Base-by-base conservation (phyloP, 2,113 vertebrate genomes). In the Nicator chloris region DNA sequence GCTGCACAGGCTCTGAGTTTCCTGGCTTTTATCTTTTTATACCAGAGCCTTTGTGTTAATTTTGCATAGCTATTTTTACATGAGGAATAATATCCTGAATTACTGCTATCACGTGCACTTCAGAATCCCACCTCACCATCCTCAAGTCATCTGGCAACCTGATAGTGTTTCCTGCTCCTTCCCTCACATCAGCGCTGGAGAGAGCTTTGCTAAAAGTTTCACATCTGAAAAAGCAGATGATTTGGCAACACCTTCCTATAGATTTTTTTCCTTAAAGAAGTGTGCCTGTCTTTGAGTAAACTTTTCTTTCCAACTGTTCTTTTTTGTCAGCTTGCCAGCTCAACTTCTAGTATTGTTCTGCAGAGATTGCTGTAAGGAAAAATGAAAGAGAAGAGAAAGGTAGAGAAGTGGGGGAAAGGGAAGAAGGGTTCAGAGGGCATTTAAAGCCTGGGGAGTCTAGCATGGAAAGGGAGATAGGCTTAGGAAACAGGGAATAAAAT, bases 251-350 rank as follows among this genome's bases (percentile, higher is more conserved):
- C 95, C 97, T 97, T 97, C 95, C 92, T 91, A 93, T 95, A 84
- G 88, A 82, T 78, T 77, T 59, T 31, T 64, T 82, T 22, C 10
- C 63, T 61, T 44, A 42, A 84, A 90, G 56, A 93, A 90, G 65
- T 88, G 91, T 89, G 83, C 75, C 82, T 98, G 92, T 97, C 96
- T 97, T 92, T 97, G 97, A 98, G 96, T 87, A 97, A 97, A 96
- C 92, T 97, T 98, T 98, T 96, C 96, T 97, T 97, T 98, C 97
- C 97, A 97, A 96, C 90, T 97, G 93, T 96, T 97, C 85, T 97
- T 95, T 97, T 92, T 90, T 98, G 97, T 97, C 95, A 96, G 81
- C 82, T 86, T 97, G 97, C 97, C 98, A 97, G 92, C 92, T 94
- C 68, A 17, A 96, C 85, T 96, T 96, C 93, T 90, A 92, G 93